These are phyloP conservation scores for Amiota mariae DNA, from an alignment of 2,888 invertebrate species.

Conservation along the genomic window DNA sequence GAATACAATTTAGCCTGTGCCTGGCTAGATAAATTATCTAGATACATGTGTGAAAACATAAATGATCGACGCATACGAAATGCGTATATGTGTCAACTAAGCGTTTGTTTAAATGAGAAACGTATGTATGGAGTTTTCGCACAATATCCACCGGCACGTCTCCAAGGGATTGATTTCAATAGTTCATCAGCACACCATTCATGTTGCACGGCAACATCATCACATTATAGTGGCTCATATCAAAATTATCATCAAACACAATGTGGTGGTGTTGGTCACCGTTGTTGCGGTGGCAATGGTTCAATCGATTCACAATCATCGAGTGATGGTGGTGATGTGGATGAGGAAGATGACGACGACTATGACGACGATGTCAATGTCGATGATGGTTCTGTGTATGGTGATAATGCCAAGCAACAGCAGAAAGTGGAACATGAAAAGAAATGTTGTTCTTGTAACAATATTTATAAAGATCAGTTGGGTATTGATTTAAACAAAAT, in stretches of 20 bases:
- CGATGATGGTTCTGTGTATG: background rate
- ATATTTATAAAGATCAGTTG: background rate
- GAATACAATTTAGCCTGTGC: conserved; percentile 48
- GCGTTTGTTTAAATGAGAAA: conserved; percentile 56
- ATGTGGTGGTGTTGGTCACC: background rate
- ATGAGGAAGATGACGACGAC: background rate
- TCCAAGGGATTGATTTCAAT: conserved; percentile 52
- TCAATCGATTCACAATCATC: background rate
- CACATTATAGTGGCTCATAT: background rate
- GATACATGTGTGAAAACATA: conserved; percentile 50
- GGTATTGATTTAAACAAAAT: background rate
- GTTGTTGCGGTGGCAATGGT: background rate
- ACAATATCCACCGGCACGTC: conserved; percentile 46
- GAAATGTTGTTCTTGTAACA: background rate
- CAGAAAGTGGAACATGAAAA: background rate
- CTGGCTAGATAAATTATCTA: conserved; percentile 61
- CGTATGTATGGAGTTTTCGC: conserved; percentile 58
- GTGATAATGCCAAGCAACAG: background rate
- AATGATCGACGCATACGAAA: conserved; percentile 60
- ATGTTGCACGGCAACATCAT: background rate
- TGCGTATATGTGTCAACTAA: conserved; percentile 61
- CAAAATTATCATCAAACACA: background rate
- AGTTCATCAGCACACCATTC: background rate
- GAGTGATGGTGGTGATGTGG: background rate
- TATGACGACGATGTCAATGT: background rate